Conservation (phyloP, 2,797 vertebrate genomes). For the Tiaroga cobitis region DNA sequence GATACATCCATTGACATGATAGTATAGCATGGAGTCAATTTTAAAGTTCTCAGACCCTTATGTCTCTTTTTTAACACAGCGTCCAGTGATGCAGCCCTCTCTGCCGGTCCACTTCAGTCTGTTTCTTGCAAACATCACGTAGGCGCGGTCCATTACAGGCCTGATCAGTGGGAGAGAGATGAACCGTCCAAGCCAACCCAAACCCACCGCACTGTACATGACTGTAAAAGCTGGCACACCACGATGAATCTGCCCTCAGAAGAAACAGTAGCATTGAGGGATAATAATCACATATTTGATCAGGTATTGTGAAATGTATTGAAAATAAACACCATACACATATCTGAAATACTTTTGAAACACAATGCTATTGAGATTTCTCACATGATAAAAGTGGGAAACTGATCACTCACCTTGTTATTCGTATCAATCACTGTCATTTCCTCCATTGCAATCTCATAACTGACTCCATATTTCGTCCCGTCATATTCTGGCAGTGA, state of each 20-base stretch:
- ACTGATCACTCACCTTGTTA: slow-evolving; percentile 58
- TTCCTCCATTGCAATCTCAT: slow-evolving; percentile 74
- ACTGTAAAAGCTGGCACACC: slow-evolving; percentile 72
- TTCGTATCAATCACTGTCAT: slow-evolving; percentile 76
- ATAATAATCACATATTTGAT: background rate
- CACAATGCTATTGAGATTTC: background rate
- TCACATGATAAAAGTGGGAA: background rate
- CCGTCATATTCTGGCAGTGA: slow-evolving; percentile 66
- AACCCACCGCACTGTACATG: slow-evolving; percentile 73
- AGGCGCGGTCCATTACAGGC: slow-evolving; percentile 71
- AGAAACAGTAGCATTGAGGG: background rate
- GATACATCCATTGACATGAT: background rate
- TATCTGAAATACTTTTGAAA: background rate
- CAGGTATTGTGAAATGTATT: background rate
- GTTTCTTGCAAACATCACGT: slow-evolving; percentile 72
- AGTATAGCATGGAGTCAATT: background rate
- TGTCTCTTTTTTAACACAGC: slow-evolving; percentile 67
- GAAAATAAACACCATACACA: background rate
- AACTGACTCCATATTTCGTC: slow-evolving; percentile 66
- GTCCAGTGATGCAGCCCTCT: slow-evolving; percentile 63
- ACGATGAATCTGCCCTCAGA: slow-evolving; percentile 66
- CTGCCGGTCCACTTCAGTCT: slow-evolving; percentile 75
- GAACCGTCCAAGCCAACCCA: slow-evolving; percentile 68
- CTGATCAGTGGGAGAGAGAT: slow-evolving; percentile 70
- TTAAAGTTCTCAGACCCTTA: slow-evolving; percentile 30